Evolutionary conservation across 2,113 vertebrate genomes (phyloP), one percentile per base, ranked within the genome.

Genomic region (Chloroceryle aenea): DNA sequence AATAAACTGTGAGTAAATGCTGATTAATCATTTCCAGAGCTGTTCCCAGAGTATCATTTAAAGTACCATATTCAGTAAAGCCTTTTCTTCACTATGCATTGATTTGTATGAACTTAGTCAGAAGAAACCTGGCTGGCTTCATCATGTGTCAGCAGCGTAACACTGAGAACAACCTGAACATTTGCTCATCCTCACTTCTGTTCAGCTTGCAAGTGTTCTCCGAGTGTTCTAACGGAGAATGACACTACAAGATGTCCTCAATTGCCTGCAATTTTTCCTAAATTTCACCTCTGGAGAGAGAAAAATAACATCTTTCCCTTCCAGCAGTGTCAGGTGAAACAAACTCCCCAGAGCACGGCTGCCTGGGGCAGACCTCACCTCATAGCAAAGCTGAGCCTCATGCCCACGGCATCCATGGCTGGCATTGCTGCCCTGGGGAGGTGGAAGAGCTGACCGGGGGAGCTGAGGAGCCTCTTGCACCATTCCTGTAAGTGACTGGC

Each of bases 401-500:
- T 2, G 0, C 10, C 23, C 43, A 15, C 4, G n/a, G 30, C 32
- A 26, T 36, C 30, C 0, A 1, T 2, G 7, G 40, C 22, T 9
- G 14, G 23, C 21, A 9, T 2, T 14, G 30, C 29, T 21, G 29
- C 40, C 10, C 50, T 6, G 2, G 50, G n/a, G 13, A 32, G 42
- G n/a, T 9, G 7, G 15, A 12, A n/a, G 14, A 22, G 50, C 29
- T 21, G 42, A 20, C 13, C 1, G 0, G 6, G 36, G 25, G 19
- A 7, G n/a, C 13, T 1, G 0, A 3, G 30, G 19, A 66, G 19
- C 22, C 40, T 36, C 56, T 53, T 18, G 43, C 67, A 32, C 21
- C 38, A 1, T 2, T 21, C 6, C 55, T 2, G 0, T 6, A 48
- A 47, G 29, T 22, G 6, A 34, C 1, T 0, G 50, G 21, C 50